Evolutionary conservation across 2,888 invertebrate species (phyloP).

Genomic region (Rambutsinella grinnellia): DNA sequence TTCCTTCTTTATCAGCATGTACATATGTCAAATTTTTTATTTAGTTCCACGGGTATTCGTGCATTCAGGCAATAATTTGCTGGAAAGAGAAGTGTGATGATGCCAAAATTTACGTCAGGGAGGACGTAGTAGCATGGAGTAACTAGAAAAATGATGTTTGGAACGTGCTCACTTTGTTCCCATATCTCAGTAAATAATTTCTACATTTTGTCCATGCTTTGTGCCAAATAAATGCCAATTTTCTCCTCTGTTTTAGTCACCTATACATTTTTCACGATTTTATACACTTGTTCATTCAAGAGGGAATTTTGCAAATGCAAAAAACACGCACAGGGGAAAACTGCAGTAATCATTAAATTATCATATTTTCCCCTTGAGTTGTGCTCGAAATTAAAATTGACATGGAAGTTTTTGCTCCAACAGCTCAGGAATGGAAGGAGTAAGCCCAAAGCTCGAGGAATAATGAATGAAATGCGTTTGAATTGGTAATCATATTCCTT

Average conservation of each 20-base stretch:
- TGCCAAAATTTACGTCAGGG: background rate
- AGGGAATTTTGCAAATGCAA: no score
- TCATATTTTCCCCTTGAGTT: background rate
- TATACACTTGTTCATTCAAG: no score
- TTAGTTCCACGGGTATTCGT: background rate
- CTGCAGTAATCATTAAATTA: background rate
- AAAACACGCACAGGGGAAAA: background rate
- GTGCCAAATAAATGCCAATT: background rate
- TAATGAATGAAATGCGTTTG: background rate
- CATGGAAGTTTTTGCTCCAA: slow-evolving; percentile 5
- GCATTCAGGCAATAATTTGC: background rate
- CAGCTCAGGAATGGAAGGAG: background rate
- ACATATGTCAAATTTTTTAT: background rate
- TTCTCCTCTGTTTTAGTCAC: background rate
- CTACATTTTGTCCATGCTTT: background rate
- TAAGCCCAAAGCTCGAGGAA: no score
- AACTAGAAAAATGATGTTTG: background rate
- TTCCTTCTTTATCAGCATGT: no score
- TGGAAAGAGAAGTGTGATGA: background rate
- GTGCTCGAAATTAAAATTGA: background rate
- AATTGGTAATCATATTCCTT: no score
- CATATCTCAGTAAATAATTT: background rate
- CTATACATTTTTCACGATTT: no score
- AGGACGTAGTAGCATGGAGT: background rate
- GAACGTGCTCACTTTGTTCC: background rate